Conservation (phyloP, 2,888 invertebrate species). For the Platycheirus rosarum region DNA sequence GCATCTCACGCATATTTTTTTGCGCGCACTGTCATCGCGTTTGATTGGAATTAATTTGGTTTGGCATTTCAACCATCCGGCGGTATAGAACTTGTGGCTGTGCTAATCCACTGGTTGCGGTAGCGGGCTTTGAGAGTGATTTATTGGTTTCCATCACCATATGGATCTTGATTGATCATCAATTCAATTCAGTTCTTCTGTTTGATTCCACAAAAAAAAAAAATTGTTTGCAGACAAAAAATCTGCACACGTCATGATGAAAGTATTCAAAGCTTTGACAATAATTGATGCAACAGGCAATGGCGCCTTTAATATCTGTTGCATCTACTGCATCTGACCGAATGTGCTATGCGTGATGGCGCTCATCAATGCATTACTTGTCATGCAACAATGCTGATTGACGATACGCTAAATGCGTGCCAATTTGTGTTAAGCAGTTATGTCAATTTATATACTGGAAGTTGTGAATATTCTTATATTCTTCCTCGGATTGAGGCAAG, state of each 20-base stretch:
- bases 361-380: slow-evolving; percentile 12
- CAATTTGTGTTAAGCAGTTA: slow-evolving; percentile 36
- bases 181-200: slow-evolving; percentile 35
- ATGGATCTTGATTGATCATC: slow-evolving; percentile 41
- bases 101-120: slow-evolving; percentile 42
- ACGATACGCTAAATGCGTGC: slow-evolving; percentile 48
- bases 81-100: not conserved
- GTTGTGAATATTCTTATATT: not conserved
- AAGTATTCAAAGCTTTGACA: not conserved
- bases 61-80: slow-evolving; percentile 28
- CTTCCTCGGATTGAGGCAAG: slow-evolving; percentile 26
- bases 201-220: not conserved
- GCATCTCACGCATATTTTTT: slow-evolving; percentile 28
- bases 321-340: slow-evolving; percentile 6
- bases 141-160: slow-evolving; percentile 46
- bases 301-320: slow-evolving; percentile 48
- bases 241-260: no score
- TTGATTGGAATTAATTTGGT: slow-evolving; percentile 63
- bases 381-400: slow-evolving; percentile 23
- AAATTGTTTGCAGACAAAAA: not conserved
- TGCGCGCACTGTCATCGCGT: not conserved
- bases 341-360: slow-evolving; percentile 15
- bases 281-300: slow-evolving; percentile 44
- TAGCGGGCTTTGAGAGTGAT: slow-evolving; percentile 29
- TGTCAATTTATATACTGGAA: slow-evolving; percentile 11